phyloP scores from a whole-genome alignment of 2,113 vertebrate species.

The Lampris megalopsis region DNA sequence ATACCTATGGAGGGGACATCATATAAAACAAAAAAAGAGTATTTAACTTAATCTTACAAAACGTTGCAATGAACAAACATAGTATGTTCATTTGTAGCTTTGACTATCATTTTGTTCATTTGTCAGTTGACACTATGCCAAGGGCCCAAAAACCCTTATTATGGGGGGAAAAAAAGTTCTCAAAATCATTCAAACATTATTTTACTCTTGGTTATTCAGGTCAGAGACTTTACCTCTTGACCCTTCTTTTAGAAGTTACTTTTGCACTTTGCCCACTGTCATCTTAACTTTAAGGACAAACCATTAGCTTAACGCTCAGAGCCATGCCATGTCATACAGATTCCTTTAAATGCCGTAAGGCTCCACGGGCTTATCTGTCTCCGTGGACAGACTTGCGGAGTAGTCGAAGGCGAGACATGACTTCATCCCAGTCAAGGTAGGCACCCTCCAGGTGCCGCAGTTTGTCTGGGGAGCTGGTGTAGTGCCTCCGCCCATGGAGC shows the following conservation, averaged over 20 bases:
- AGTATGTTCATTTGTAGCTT: too few species aligned
- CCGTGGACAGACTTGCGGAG: slow-evolving; percentile 77
- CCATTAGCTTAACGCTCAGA: background rate
- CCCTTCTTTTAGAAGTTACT: background rate
- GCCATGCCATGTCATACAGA: background rate
- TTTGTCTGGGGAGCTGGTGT: slow-evolving; percentile 54
- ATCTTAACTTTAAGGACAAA: background rate
- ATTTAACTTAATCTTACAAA: too few species aligned
- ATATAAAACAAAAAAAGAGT: too few species aligned
- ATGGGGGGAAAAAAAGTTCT: too few species aligned
- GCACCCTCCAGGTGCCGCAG: slow-evolving; percentile 90
- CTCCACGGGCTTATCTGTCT: slow-evolving; percentile 20
- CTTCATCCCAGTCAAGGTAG: slow-evolving; percentile 96
- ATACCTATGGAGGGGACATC: too few species aligned
- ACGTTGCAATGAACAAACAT: too few species aligned
- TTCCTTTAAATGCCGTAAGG: background rate
- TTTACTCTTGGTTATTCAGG: background rate
- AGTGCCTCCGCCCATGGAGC: slow-evolving; percentile 87
- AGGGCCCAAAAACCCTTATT: too few species aligned
- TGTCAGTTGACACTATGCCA: too few species aligned
- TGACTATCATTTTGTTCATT: too few species aligned
- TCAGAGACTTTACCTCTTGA: background rate
- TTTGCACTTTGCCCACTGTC: slow-evolving; percentile 21
- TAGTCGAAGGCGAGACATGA: slow-evolving; percentile 90
- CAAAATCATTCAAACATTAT: too few species aligned